Evolutionary conservation across 1,140 invertebrate species (phyloP).

Genomic region (Cotesia chilonis): DNA sequence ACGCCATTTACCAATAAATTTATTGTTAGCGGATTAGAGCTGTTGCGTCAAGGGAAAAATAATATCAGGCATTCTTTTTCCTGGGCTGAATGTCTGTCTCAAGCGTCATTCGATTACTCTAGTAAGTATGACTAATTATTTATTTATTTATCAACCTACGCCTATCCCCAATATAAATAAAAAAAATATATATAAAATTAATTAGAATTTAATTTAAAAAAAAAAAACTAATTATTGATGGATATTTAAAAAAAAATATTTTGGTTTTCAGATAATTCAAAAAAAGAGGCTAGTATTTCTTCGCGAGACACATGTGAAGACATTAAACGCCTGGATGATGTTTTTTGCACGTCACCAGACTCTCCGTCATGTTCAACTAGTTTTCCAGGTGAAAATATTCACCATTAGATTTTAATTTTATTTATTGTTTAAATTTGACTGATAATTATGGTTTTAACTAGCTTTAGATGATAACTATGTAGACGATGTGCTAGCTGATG

Average conservation of each 20-base stretch:
- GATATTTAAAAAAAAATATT: background rate
- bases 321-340: constrained; percentile 51
- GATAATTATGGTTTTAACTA: constrained; percentile 34
- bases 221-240: no score
- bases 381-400: constrained; percentile 49
- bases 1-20: constrained; percentile 63
- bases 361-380: constrained; percentile 62
- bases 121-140: constrained; percentile 29
- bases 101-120: constrained; percentile 54
- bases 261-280: constrained; percentile 46
- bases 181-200: no score
- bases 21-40: constrained; percentile 54
- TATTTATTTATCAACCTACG: no score
- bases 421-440: background rate
- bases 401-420: background rate
- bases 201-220: background rate
- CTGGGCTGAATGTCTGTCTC: constrained; percentile 57
- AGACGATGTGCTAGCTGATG: constrained; percentile 64
- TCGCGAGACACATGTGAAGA: constrained; percentile 50
- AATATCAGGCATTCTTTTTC: constrained; percentile 56
- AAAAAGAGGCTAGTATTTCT: constrained; percentile 49
- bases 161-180: no score
- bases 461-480: constrained; percentile 62
- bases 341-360: constrained; percentile 59
- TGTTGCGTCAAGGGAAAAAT: constrained; percentile 45